Percentiles rank a stretch among this genome's conserved stretches.
Evolutionary conservation across 1,140 invertebrate species (phyloP).

Genomic region (Drosophila ficusphila): DNA sequence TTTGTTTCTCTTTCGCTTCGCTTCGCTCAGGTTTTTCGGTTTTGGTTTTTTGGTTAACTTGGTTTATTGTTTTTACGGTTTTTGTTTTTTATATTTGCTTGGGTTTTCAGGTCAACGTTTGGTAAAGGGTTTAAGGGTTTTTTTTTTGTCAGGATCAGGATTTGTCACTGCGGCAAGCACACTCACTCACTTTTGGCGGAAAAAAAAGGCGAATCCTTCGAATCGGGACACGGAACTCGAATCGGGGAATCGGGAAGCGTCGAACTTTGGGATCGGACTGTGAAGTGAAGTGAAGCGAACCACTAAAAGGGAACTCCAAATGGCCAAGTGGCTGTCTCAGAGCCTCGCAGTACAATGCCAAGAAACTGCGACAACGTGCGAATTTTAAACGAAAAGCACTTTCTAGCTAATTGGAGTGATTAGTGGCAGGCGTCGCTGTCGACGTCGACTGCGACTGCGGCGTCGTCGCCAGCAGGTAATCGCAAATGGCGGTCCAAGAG

Average conservation of each 20-base stretch:
- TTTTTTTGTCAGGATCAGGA: background rate
- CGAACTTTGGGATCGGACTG: background rate
- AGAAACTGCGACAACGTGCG: slow-evolving; percentile 83
- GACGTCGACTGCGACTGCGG: slow-evolving; percentile 11
- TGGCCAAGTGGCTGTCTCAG: slow-evolving; percentile 63
- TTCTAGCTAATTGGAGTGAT: slow-evolving; percentile 82
- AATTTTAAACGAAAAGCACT: slow-evolving; percentile 83
- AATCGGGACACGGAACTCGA: background rate
- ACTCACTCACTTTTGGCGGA: slow-evolving; percentile 6
- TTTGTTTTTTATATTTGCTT: background rate
- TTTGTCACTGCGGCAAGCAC: background rate
- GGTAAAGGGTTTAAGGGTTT: too few relatives aligned
- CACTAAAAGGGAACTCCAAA: slow-evolving; percentile 13
- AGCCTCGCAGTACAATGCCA: slow-evolving; percentile 76
- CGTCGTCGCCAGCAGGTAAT: slow-evolving; percentile 35
- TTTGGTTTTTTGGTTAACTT: background rate
- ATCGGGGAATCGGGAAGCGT: background rate
- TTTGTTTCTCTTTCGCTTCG: slow-evolving; percentile 16
- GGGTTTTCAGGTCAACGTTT: background rate
- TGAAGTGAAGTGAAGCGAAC: too few relatives aligned
- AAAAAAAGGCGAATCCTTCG: slow-evolving; percentile 3
- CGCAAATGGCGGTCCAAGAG: slow-evolving; percentile 57
- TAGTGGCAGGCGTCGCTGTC: slow-evolving; percentile 63
- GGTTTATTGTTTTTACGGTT: slow-evolving; percentile 1
- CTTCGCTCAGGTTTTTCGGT: too few relatives aligned